Percentiles rank a stretch among this genome's conserved stretches.
Evolutionary conservation across 2,797 vertebrate genomes (phyloP).

Genomic region (Etheostoma nigrum): DNA sequence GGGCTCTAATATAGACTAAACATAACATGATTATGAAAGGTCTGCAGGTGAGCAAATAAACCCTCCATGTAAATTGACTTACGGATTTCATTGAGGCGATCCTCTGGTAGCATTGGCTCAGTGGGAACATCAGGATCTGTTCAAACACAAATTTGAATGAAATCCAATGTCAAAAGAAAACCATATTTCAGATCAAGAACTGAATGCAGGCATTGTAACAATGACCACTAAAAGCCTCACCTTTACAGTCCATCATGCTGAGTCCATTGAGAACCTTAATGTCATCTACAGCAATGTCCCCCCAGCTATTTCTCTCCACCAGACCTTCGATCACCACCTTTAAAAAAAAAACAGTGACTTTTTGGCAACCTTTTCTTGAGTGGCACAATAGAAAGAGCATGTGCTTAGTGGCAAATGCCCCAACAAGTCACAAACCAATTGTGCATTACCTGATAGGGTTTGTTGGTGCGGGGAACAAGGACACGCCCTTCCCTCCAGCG

Average conservation of each 20-base stretch:
- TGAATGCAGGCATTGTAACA: not conserved
- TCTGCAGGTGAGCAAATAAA: not conserved
- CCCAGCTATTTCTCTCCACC: conserved; percentile 93
- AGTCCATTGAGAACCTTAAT: conserved; percentile 92
- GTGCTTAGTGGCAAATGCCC: not conserved
- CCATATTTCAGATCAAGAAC: not conserved
- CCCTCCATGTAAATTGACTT: conserved; percentile 50
- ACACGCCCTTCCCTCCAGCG: conserved; percentile 96
- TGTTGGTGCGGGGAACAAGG: conserved; percentile 91
- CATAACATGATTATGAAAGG: not conserved
- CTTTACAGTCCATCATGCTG: conserved; percentile 90
- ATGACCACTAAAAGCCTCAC: conserved; percentile 78
- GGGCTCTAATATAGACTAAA: no score
- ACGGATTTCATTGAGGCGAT: conserved; percentile 81
- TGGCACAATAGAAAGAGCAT: not conserved
- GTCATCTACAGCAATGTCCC: conserved; percentile 97
- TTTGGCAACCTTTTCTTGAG: conserved; percentile 1
- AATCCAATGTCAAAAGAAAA: conserved; percentile 1
- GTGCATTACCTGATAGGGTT: conserved; percentile 91
- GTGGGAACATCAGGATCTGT: conserved; percentile 86
- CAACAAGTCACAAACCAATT: not conserved
- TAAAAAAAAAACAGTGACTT: conserved; percentile 48
- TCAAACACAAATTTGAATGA: conserved; percentile 39
- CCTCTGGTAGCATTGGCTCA: conserved; percentile 82
- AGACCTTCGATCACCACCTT: conserved; percentile 97